Conservation (phyloP, 2,113 vertebrate species). For the Danio rerio region GRCz12tu NC_133183.1:3366001-3366500, state of each 20-base stretch:
- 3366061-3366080: too few species aligned
- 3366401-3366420: conserved; percentile 63
- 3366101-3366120: too few species aligned
- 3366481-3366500: background rate
- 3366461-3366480: conserved; percentile 31
- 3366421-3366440: conserved; percentile 61
- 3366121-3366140: too few species aligned
- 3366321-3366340: background rate
- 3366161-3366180: too few species aligned
- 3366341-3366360: background rate
- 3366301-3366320: too few species aligned
- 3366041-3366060: too few species aligned
- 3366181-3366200: background rate
- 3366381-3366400: conserved; percentile 42
- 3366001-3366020: too few species aligned
- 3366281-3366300: background rate
- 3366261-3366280: conserved; percentile 54
- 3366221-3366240: conserved; percentile 51
- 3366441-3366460: conserved; percentile 62
- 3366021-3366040: too few species aligned
- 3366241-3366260: conserved; percentile 53
- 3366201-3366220: conserved; percentile 66
- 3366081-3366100: too few species aligned
- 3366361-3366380: conserved; percentile 62
- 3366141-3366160: too few species aligned